phyloP scores from a whole-genome alignment of 2,797 vertebrate genomes.

The Alectoris magna region DNA sequence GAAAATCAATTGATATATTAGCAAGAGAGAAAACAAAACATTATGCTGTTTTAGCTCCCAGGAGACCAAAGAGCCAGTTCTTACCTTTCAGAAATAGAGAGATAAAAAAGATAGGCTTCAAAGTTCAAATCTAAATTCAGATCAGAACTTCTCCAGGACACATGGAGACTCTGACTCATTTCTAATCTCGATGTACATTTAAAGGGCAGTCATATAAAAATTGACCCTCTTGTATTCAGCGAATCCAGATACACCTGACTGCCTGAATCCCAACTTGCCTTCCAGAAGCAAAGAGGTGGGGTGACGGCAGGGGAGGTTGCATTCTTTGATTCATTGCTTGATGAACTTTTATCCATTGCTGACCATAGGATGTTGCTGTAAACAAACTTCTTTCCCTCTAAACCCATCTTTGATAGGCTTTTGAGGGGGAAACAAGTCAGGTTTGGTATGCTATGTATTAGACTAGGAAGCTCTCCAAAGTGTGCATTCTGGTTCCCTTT shows the following conservation, averaged over 20 bases:
- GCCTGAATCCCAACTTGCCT: background rate
- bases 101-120: constrained; percentile 13
- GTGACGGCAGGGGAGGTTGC: background rate
- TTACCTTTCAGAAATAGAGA: constrained; percentile 14
- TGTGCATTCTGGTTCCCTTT: background rate
- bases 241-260: background rate
- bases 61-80: background rate
- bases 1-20: constrained; percentile 61
- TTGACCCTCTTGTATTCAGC: background rate
- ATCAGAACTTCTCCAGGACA: constrained; percentile 9
- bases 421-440: background rate
- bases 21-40: constrained; percentile 34
- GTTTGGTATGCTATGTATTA: background rate
- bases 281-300: background rate
- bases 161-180: constrained; percentile 39
- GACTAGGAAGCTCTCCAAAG: background rate
- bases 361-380: background rate
- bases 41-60: constrained; percentile 12
- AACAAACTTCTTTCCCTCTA: background rate
- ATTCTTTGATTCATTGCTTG: background rate
- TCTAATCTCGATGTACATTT: constrained; percentile 9
- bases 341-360: background rate
- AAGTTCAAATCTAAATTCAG: constrained; percentile 43
- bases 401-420: background rate
- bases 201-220: constrained; percentile 38